Base-by-base conservation (phyloP, 2,113 vertebrate species). In the Otus sunia region DNA sequence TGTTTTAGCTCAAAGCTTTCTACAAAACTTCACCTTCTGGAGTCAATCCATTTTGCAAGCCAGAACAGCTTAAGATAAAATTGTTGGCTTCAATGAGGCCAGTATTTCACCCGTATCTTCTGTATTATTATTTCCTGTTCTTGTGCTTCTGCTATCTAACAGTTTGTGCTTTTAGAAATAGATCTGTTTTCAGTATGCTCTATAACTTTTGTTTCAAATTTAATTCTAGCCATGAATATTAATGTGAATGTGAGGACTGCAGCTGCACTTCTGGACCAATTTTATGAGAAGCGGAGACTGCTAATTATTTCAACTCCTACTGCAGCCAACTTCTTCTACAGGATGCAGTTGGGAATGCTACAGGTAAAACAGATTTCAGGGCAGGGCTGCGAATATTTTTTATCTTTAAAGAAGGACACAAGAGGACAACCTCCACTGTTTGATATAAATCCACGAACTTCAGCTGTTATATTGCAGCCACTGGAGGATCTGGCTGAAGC, bases 201-300 rank as follows among this genome's bases (percentile, higher is more conserved):
- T 68, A 1, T 39, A 73, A 79, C 41, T 88, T 91, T 56, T 55
- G 16, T 58, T 91, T 93, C 63, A 55, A 78, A 88, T 75, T 94
- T 93, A 52, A 79, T 98, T 98, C 32, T 96, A 99, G 99, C 99
- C 74, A 99, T 99, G 99, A 99, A 99, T 97, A 98, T 99, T 95
- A 99, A 99, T 91, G 99, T 99, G 94, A 99, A 98, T 11, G 99
- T 99, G 90, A 98, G 99, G 74, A 98, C 99, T 15, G 99, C 99
- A 64, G 99, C 99, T 23, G 99, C 98, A 6, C 98, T 99, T 84
- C 97, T 99, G 96, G 99, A 99, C 96, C 99, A 99, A 55, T 99
- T 99, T 98, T 99, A 99, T 91, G 99, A 99, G 98, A 99, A 99
- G 97, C 98, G 99, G 39, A 98, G 99, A 59, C 98, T 99, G 59